Evolutionary conservation across 2,888 invertebrate species (phyloP).

Genomic region (Andrena minutula): DNA sequence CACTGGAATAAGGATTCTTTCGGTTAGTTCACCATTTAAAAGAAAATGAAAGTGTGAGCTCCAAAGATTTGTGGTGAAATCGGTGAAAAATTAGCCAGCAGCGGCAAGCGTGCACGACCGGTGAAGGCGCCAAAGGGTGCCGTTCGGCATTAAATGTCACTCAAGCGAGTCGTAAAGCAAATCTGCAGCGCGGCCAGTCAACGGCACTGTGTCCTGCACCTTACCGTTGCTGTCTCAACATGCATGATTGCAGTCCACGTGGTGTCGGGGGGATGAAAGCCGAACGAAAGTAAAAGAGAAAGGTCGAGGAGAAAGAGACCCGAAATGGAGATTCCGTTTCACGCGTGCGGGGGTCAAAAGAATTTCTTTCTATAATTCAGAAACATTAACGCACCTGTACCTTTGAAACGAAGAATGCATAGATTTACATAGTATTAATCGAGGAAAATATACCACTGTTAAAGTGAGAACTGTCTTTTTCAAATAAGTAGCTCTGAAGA

Average conservation of each 20-base stretch:
- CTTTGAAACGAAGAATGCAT: background rate
- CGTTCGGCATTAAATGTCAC: slow-evolving; percentile 82
- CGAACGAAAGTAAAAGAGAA: slow-evolving; percentile 25
- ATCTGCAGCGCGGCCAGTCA: slow-evolving; percentile 76
- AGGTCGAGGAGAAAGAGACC: slow-evolving; percentile 2
- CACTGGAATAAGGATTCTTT: background rate
- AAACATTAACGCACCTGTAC: background rate
- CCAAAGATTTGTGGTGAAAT: slow-evolving; percentile 58
- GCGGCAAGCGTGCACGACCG: slow-evolving; percentile 64
- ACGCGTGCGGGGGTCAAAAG: background rate
- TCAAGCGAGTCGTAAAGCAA: slow-evolving; percentile 82
- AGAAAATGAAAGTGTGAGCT: slow-evolving; percentile 18
- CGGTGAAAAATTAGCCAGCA: slow-evolving; percentile 62
- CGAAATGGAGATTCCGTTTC: slow-evolving; percentile 23
- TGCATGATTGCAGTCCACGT: slow-evolving; percentile 70
- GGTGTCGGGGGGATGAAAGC: slow-evolving; percentile 63
- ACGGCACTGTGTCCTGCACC: slow-evolving; percentile 70
- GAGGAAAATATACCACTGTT: background rate
- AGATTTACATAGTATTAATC: background rate
- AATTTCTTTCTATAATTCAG: background rate
- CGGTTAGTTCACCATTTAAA: background rate
- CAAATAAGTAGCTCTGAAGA: no score
- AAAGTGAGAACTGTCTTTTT: no score
- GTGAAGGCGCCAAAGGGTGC: slow-evolving; percentile 79
- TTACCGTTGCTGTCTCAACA: slow-evolving; percentile 63